Percentiles rank a stretch among this genome's conserved stretches.
phyloP scores from a whole-genome alignment of 2,113 vertebrate species.

The Elephas maximus region DNA sequence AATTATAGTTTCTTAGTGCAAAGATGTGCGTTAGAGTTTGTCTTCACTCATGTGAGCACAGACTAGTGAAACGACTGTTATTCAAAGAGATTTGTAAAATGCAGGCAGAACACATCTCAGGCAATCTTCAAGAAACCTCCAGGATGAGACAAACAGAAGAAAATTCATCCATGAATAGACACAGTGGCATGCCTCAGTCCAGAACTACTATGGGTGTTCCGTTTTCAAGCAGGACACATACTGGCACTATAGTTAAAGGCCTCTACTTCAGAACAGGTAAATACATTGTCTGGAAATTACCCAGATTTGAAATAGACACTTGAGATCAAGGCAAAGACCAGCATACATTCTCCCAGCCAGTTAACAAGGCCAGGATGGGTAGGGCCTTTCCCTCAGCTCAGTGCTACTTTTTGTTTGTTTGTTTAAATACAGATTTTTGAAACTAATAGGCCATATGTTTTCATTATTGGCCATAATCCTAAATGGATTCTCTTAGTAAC shows the following conservation, averaged over 20 bases:
- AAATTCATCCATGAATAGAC: background rate
- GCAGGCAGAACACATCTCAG: background rate
- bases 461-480: background rate
- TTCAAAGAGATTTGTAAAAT: constrained; percentile 32
- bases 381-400: background rate
- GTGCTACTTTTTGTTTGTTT: no score
- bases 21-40: background rate
- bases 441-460: background rate
- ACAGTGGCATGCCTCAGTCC: background rate
- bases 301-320: background rate
- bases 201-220: background rate
- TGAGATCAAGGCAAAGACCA: constrained; percentile 52
- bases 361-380: background rate
- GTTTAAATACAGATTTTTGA: background rate
- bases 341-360: background rate
- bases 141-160: background rate
- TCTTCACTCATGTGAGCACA: background rate
- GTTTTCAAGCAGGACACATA: background rate
- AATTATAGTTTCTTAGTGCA: background rate
- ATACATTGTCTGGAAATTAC: constrained; percentile 24
- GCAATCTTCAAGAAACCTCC: background rate
- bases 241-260: background rate
- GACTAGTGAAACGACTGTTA: background rate
- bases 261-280: background rate
- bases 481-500: background rate